Conservation (phyloP, 2,888 invertebrate genomes). For the Lamellibrachia columna region DNA sequence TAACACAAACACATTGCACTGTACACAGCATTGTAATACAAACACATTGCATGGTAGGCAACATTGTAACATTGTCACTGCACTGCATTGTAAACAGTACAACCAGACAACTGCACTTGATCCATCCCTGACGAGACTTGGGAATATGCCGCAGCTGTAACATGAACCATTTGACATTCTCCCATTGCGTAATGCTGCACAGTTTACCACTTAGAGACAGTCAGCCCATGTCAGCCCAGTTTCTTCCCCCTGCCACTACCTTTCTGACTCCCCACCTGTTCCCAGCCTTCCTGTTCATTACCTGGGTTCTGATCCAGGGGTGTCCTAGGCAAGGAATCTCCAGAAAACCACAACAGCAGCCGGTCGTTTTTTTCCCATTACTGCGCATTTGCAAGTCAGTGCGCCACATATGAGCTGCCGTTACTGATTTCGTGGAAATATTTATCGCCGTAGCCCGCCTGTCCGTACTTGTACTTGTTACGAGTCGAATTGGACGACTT, state of each 20-base stretch:
- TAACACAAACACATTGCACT: neutral
- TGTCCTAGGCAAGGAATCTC: neutral
- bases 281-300: conserved; percentile 1
- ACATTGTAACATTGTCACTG: neutral
- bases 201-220: neutral
- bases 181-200: neutral
- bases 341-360: neutral
- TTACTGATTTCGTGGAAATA: neutral
- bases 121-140: too few relatives aligned
- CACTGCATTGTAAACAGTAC: too few relatives aligned
- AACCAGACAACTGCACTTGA: too few relatives aligned
- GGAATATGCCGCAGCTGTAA: neutral
- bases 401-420: neutral
- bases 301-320: neutral
- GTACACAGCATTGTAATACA: neutral
- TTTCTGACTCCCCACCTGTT: neutral
- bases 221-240: neutral
- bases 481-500: neutral
- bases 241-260: neutral
- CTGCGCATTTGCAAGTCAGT: neutral
- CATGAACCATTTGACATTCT: neutral
- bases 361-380: neutral
- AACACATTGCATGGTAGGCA: neutral
- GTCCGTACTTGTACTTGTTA: neutral
- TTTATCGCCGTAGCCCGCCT: neutral